A percentile compares a stretch with the other conserved stretches of the same genome.
phyloP scores from a whole-genome alignment of 2,113 vertebrate species.

The Tauraco erythrolophus region DNA sequence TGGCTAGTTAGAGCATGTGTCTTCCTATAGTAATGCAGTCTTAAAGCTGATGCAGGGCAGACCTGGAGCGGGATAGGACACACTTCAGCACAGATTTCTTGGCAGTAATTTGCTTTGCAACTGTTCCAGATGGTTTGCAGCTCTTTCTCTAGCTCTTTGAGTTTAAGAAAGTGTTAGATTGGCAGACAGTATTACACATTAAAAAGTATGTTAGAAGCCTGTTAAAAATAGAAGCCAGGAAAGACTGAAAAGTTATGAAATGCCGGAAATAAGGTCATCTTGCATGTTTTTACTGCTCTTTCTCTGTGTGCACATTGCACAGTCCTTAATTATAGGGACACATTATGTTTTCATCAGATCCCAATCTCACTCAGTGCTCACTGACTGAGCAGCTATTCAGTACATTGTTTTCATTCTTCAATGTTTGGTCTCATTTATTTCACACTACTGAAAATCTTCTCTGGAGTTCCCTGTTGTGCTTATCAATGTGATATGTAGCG shows the following conservation, averaged over 20 bases:
- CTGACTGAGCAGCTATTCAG: background rate
- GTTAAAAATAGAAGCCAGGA: background rate
- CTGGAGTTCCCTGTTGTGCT: background rate
- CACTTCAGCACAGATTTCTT: background rate
- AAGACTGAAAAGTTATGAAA: background rate
- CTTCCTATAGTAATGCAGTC: background rate
- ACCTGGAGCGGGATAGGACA: background rate
- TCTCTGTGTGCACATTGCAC: background rate
- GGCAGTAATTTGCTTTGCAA: background rate
- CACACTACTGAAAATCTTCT: background rate
- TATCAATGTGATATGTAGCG: background rate
- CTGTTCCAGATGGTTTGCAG: background rate
- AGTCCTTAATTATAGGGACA: background rate
- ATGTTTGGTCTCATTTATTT: constrained; percentile 4
- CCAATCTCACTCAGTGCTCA: background rate
- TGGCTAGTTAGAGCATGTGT: background rate
- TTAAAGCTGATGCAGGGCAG: background rate
- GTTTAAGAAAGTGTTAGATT: background rate
- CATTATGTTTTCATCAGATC: background rate
- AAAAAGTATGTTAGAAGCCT: background rate
- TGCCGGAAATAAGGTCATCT: background rate
- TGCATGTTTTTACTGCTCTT: constrained; percentile 13
- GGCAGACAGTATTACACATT: background rate
- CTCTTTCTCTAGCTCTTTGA: background rate
- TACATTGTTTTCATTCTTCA: background rate